A percentile compares a stretch with the other conserved stretches of the same genome.
phyloP scores from a whole-genome alignment of 2,888 invertebrate species.

The Lasioglossum figueresi region DNA sequence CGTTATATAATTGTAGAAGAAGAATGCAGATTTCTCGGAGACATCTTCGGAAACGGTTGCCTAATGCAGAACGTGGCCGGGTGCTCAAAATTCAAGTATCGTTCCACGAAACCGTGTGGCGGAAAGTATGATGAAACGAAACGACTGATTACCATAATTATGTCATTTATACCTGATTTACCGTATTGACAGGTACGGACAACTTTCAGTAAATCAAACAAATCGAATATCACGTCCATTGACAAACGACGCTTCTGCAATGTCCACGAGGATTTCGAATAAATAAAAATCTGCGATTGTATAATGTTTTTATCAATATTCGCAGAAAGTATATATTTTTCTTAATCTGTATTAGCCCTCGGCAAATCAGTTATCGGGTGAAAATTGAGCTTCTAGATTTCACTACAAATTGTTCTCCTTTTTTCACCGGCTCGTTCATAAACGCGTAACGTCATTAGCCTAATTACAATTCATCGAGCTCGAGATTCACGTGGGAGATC shows the following conservation, averaged over 20 bases:
- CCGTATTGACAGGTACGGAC: neutral
- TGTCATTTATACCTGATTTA: neutral
- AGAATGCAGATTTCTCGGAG: conserved; percentile 5
- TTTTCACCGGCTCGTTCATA: neutral
- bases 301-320: neutral
- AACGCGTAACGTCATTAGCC: neutral
- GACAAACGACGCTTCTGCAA: neutral
- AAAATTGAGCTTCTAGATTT: neutral
- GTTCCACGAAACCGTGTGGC: too few species aligned
- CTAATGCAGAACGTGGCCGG: neutral
- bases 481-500: neutral
- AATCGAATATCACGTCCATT: neutral
- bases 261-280: neutral
- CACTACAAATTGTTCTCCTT: neutral
- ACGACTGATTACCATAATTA: neutral
- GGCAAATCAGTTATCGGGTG: neutral
- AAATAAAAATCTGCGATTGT: neutral
- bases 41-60: neutral
- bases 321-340: neutral
- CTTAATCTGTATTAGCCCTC: neutral
- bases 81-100: neutral
- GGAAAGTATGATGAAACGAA: neutral
- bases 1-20: neutral
- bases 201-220: neutral
- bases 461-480: neutral